These are phyloP conservation scores for Blennius ocellaris DNA, from an alignment of 2,113 vertebrate genomes.

Conservation along the genomic window DNA sequence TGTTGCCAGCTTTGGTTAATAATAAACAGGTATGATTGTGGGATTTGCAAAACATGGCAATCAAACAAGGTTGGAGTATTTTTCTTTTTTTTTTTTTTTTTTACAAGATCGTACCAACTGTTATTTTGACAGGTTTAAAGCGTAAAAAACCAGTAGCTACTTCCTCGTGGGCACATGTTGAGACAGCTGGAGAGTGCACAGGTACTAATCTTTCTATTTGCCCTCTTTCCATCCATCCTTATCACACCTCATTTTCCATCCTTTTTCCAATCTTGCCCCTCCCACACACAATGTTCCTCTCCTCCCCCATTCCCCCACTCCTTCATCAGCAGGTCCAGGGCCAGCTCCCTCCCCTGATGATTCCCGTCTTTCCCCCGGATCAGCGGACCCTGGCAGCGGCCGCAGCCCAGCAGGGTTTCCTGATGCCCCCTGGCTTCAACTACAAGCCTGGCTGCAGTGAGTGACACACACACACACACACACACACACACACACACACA, in stretches of 20 bases:
- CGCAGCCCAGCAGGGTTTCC: constrained; percentile 96
- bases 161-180: no score
- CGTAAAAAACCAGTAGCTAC: no score
- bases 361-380: constrained; percentile 97
- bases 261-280: not conserved
- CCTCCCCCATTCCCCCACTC: constrained; percentile 37
- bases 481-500: not conserved
- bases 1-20: no score
- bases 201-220: not conserved
- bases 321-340: constrained; percentile 95
- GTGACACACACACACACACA: constrained; percentile 51
- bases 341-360: constrained; percentile 97
- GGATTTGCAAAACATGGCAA: no score
- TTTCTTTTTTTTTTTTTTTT: no score
- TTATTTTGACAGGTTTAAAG: no score
- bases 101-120: no score
- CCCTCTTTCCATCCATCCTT: not conserved
- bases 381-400: constrained; percentile 97
- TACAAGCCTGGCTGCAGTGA: constrained; percentile 99
- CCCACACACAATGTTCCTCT: not conserved
- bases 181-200: no score
- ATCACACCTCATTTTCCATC: not conserved
- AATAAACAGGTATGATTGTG: no score
- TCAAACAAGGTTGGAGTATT: no score
- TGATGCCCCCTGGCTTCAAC: constrained; percentile 98